A percentile compares a stretch with the other conserved stretches of the same genome.
Conservation (phyloP, 1,140 invertebrate species). For the Caerostris darwini region DNA sequence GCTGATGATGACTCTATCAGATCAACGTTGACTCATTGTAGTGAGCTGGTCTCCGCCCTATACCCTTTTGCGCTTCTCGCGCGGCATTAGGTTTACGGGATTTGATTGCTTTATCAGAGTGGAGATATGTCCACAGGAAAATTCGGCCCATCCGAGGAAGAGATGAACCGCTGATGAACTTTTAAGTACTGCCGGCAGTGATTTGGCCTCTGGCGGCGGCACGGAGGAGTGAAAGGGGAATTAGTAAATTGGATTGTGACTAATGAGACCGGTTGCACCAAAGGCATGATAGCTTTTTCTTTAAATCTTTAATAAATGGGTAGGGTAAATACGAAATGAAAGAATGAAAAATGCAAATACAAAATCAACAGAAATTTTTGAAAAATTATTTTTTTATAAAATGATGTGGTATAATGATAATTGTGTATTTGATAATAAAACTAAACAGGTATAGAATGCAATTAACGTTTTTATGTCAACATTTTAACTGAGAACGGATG, state of each 20-base stretch:
- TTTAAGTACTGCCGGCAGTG: slow-evolving; percentile 35
- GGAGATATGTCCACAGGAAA: slow-evolving; percentile 30
- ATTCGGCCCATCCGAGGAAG: neutral
- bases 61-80: slow-evolving; percentile 54
- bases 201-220: neutral
- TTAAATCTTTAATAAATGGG: no score
- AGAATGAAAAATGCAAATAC: no score
- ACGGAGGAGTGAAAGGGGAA: neutral
- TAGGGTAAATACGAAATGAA: no score
- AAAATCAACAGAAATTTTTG: no score
- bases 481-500: no score
- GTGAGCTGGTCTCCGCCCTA: slow-evolving; percentile 56
- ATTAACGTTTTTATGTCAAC: no score
- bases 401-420: no score
- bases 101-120: slow-evolving; percentile 74
- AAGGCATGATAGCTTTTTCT: no score
- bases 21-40: slow-evolving; percentile 72
- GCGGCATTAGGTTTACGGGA: slow-evolving; percentile 39
- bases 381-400: no score
- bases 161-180: slow-evolving; percentile 60
- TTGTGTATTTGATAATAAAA: no score
- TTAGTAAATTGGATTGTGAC: neutral
- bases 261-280: neutral
- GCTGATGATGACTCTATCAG: slow-evolving; percentile 71
- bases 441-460: no score